These are phyloP conservation scores for Ellobius talpinus DNA, from an alignment of 2,113 vertebrate species.

Conservation along the genomic window DNA sequence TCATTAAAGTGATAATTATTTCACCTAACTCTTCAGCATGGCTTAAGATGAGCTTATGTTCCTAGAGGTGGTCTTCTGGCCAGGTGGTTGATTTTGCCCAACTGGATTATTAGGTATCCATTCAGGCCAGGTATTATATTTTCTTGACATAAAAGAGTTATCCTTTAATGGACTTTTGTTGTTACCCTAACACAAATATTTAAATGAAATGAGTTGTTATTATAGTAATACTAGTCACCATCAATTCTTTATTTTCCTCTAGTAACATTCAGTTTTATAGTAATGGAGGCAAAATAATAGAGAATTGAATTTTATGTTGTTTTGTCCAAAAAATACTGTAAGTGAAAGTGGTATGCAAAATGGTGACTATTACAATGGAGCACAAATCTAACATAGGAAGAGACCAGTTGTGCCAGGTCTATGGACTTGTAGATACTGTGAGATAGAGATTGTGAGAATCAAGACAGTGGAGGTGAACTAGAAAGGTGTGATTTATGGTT, in stretches of 20 bases:
- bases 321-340: background rate
- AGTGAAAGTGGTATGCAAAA: background rate
- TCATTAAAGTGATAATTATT: background rate
- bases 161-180: background rate
- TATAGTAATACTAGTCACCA: background rate
- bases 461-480: background rate
- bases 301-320: background rate
- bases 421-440: background rate
- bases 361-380: background rate
- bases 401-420: background rate
- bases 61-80: background rate
- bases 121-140: background rate
- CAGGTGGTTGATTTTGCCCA: background rate
- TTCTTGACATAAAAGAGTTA: background rate
- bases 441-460: background rate
- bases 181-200: background rate
- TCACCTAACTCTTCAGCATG: background rate
- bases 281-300: background rate
- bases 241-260: background rate
- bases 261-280: background rate
- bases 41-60: background rate
- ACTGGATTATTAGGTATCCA: background rate
- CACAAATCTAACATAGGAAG: background rate
- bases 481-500: background rate
- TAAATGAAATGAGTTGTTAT: slow-evolving; percentile 1